These are phyloP conservation scores for Coenobita brevimanus DNA, from an alignment of 1,140 invertebrate species.

Conservation along the genomic window DNA sequence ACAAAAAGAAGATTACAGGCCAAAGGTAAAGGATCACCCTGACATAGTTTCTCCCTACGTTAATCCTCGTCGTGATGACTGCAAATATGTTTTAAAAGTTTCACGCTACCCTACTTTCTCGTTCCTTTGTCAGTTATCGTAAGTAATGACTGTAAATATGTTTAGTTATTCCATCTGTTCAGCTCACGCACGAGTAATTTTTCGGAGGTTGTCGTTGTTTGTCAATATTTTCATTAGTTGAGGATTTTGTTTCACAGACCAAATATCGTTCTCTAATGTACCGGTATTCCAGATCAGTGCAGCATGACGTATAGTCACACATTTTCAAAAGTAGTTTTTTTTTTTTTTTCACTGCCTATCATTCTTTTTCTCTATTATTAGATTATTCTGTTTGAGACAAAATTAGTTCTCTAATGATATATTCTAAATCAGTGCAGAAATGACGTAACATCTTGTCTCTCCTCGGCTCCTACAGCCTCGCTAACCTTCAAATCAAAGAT, in stretches of 20 bases:
- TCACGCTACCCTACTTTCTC: too few relatives aligned
- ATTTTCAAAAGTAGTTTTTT: too few relatives aligned
- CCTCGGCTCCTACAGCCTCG: constrained; percentile 33
- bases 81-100: not conserved
- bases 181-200: too few relatives aligned
- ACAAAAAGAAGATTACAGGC: constrained; percentile 98
- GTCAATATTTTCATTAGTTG: not conserved
- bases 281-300: not conserved
- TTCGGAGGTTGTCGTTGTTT: too few relatives aligned
- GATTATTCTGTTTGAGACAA: not conserved
- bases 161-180: not conserved
- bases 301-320: too few relatives aligned
- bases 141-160: too few relatives aligned
- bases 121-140: too few relatives aligned
- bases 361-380: not conserved
- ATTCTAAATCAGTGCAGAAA: too few relatives aligned
- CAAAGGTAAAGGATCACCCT: constrained; percentile 78
- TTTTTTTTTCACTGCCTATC: too few relatives aligned
- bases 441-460: constrained; percentile 28
- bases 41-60: not conserved
- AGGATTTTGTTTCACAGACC: not conserved
- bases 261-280: not conserved
- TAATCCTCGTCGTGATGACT: not conserved
- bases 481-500: constrained; percentile 53
- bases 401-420: not conserved